Percentiles rank a stretch among this genome's conserved stretches.
These are phyloP conservation scores for Temnothorax unifasciatus DNA, from an alignment of 2,888 invertebrate species.

Conservation along the genomic window DNA sequence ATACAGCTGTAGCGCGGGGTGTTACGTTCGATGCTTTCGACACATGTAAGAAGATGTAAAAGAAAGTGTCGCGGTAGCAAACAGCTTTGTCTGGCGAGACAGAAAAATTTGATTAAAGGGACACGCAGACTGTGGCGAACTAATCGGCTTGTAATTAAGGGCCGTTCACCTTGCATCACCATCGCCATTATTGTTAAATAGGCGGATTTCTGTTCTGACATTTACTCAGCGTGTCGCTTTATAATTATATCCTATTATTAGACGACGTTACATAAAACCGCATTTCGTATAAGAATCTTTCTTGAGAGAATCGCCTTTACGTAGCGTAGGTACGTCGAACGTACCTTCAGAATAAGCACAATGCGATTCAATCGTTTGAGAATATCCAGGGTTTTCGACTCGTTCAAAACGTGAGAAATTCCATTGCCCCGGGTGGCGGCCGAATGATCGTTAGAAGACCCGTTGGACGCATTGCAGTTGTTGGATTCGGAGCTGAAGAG, in stretches of 20 bases:
- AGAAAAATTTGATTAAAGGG: slow-evolving; percentile 78
- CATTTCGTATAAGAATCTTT: not conserved
- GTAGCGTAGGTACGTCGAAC: not conserved
- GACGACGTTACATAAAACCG: not conserved
- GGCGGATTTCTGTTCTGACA: slow-evolving; percentile 1
- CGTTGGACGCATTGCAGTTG: slow-evolving; percentile 69
- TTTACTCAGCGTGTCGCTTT: not conserved
- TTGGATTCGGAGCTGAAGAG: slow-evolving; percentile 89
- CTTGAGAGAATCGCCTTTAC: not conserved
- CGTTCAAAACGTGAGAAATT: slow-evolving; percentile 90
- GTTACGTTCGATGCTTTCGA: not conserved
- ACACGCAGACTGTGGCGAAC: slow-evolving; percentile 58
- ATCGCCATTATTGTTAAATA: slow-evolving; percentile 69
- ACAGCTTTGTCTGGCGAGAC: slow-evolving; percentile 35
- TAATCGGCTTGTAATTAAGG: slow-evolving; percentile 81
- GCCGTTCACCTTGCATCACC: slow-evolving; percentile 65
- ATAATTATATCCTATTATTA: slow-evolving; percentile 13
- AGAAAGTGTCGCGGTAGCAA: not conserved
- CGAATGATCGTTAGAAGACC: slow-evolving; percentile 59
- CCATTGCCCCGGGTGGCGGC: slow-evolving; percentile 64
- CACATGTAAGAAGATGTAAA: slow-evolving; percentile 11
- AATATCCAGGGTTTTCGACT: slow-evolving; percentile 96
- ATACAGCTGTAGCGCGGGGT: not conserved
- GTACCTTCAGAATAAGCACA: slow-evolving; percentile 96
- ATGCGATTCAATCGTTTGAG: slow-evolving; percentile 96